Evolutionary conservation across 2,113 vertebrate species (phyloP), one percentile per base, ranked within the genome.

Genomic region (Leiothrix lutea): DNA sequence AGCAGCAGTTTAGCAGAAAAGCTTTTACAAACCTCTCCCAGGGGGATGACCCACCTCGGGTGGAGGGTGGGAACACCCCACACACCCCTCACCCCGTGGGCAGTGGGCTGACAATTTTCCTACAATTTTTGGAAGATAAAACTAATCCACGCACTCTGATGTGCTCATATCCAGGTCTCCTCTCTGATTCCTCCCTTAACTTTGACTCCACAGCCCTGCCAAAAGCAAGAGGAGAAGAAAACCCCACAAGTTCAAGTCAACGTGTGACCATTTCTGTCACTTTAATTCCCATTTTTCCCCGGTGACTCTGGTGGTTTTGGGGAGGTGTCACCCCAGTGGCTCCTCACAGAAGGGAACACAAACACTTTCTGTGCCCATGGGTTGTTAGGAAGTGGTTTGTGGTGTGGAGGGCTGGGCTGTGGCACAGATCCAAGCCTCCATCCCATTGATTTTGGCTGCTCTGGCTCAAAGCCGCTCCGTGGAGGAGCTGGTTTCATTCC

Each of bases 71-170:
- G 65, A 24, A 3, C 44, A 6, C 20, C 10, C 28, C 48, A 5
- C 35, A 15, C 36, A 9, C 2, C 45, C 13, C 33, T 21, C 29
- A 12, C 2, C 23, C 62, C 2, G 0, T 1, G 8, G 3, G 1
- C 14, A 28, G 23, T 9, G 28, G 12, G 21, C 14, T 11, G 11
- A n/a, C n/a, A 11, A 8, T 6, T 40, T 38, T n/a, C 18, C 35
- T 33, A 1, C 0, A 0, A 6, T 20, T 66, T 61, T 7, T 36
- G 26, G 19, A 11, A 29, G 19, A 6, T 36, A 12, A 44, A n/a
- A 44, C 6, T 8, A 48, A 36, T 8, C 21, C 33, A 5, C 13
- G 6, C 24, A 1, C 19, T 4, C 19, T 4, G 21, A 20, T 10
- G 24, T 44, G 28, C 29, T 36, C 2, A 0, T 4, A 24, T 17